Base-by-base conservation (phyloP, 2,113 vertebrate species). In the Heliornis fulica region DNA sequence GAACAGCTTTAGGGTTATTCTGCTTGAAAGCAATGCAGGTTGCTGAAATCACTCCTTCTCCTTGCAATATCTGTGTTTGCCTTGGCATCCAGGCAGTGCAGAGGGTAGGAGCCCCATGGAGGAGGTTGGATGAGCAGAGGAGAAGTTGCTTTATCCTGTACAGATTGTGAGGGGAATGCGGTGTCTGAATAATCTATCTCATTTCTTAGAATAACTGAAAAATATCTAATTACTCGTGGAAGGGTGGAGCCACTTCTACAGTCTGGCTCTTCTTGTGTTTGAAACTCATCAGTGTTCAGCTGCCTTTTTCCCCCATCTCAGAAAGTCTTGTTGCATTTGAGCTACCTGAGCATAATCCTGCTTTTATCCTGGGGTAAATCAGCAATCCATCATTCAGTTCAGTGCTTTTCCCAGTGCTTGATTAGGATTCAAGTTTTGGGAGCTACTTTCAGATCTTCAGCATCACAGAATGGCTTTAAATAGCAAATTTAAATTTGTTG, bases 11-110 rank as follows among this genome's bases (percentile, higher is more conserved):
- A 53, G 21, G 85, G 72, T 63, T 69, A 61, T 59, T 82, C 91
- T 20, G 25, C 23, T 59, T 20, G 45, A 88, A 65, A 75, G 9
- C 46, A 72, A 63, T 74, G 63, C 54, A 36, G 26, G 61, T 59
- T 75, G 64, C 57, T 53, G 36, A 87, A 88, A 80, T 70, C 38
- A 34, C 54, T 83, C 57, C 36, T 19, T 26, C 28, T 78, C 79
- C 80, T 93, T 4, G 7, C 80, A 86, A 57, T 94, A 92, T 36
- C 81, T 80, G 8, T 97, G 89, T 97, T 97, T 97, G 41, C 70
- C 59, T 97, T 98, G 97, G 96, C 97, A 90, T 59, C 31, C 51
- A 61, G 83, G 78, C 59, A 28, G 16, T 0, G 43, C 54, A 74
- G 64, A 78, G 68, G 65, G 86, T 12, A 74, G 87, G 77, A 88